Percentiles rank a stretch among this genome's conserved stretches.
Evolutionary conservation across 2,888 invertebrate genomes (phyloP).

Genomic region (Lepetodrilus schrolli): DNA sequence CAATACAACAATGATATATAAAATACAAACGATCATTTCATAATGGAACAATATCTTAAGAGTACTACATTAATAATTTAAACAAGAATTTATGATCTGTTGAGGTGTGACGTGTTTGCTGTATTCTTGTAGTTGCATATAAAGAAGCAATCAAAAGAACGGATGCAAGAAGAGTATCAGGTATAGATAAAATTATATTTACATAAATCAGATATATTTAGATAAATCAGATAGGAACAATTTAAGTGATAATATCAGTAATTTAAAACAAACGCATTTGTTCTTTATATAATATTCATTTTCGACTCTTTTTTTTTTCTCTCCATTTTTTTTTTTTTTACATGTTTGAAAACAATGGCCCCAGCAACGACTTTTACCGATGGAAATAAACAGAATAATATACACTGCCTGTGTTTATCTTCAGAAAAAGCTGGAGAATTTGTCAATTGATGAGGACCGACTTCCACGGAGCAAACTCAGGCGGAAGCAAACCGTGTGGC

Average conservation of each 20-base stretch:
- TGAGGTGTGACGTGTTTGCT: too few relatives aligned
- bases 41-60: too few relatives aligned
- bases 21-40: too few relatives aligned
- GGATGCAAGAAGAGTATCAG: constrained; percentile 37
- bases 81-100: too few relatives aligned
- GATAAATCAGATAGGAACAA: too few relatives aligned
- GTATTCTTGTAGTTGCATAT: constrained; percentile 37
- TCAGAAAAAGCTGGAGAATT: constrained; percentile 24
- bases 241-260: too few relatives aligned
- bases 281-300: neutral
- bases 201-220: too few relatives aligned
- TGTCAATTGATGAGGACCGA: constrained; percentile 29
- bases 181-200: constrained; percentile 23
- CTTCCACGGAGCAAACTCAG: constrained; percentile 37
- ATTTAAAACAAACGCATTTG: too few relatives aligned
- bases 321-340: neutral
- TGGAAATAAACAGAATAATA: neutral
- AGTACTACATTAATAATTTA: too few relatives aligned
- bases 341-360: neutral
- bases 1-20: too few relatives aligned
- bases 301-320: neutral
- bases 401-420: neutral
- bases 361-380: neutral
- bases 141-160: constrained; percentile 27
- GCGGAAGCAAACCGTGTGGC: neutral